phyloP scores from a whole-genome alignment of 2,113 vertebrate species.

The Neogobius melanostomus region DNA sequence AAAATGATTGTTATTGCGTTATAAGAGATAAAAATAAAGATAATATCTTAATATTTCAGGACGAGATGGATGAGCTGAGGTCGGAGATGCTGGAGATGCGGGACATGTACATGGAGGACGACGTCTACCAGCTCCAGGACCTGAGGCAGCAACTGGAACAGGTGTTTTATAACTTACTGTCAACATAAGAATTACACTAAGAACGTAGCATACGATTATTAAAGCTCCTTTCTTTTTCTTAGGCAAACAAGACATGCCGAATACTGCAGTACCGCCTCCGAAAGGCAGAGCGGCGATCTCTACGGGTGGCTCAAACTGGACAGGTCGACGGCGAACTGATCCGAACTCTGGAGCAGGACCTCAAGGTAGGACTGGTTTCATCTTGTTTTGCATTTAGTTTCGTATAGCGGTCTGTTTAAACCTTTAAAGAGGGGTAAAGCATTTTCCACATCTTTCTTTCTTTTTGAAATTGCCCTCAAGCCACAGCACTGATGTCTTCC shows the following conservation, averaged over 20 bases:
- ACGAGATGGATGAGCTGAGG: conserved; percentile 95
- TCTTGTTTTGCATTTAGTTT: too few species aligned
- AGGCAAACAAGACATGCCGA: conserved; percentile 95
- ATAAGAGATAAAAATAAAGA: neutral
- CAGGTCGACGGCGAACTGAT: conserved; percentile 95
- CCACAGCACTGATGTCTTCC: neutral
- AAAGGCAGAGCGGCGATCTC: conserved; percentile 93
- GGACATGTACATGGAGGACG: conserved; percentile 98
- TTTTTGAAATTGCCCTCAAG: too few species aligned
- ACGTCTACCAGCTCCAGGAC: conserved; percentile 96
- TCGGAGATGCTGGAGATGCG: conserved; percentile 99
- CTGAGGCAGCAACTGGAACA: conserved; percentile 95
- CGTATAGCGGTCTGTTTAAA: too few species aligned
- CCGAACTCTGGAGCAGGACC: conserved; percentile 92
- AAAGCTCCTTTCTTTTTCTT: neutral
- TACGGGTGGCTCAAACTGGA: conserved; percentile 92
- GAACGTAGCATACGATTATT: neutral
- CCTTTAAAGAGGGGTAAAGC: too few species aligned
- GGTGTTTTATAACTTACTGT: conserved; percentile 30
- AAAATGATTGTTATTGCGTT: neutral
- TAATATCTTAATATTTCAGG: conserved; percentile 69
- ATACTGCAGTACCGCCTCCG: conserved; percentile 97
- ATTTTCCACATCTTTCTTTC: too few species aligned
- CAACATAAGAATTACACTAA: neutral
- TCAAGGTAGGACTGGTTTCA: conserved; percentile 82